Evolutionary conservation across 2,113 vertebrate genomes (phyloP), one percentile per base, ranked within the genome.

Genomic region (Anarrhichthys ocellatus): DNA sequence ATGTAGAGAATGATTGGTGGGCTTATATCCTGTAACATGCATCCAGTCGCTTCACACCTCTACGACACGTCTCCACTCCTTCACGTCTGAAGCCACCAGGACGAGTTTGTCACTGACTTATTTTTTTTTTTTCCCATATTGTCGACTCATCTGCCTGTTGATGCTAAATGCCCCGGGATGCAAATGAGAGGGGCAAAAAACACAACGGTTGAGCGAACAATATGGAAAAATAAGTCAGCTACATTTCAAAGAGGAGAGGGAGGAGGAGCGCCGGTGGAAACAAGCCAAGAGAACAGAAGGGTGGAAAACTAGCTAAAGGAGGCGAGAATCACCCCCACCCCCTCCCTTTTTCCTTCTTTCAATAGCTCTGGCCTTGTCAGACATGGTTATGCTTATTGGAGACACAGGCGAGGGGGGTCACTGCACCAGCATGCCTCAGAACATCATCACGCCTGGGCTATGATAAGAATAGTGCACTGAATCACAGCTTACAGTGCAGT

Each of bases 311-410:
- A 88, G 84, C 86, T 80, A 50, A 90, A 72, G 77, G 88, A 88
- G 87, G 88, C 42, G 13, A 87, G 82, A 87, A 79, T 52, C 61
- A 40, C 48, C 36, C 69, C 70, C 58, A 10, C 18, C 17, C 48
- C 46, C 32, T 4, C 9, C 54, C 14, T 13, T 5, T 2, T 46
- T 72, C 40, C 62, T 75, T 86, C 89, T 86, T 87, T 89, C 88
- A 81, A 84, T 81, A 78, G 91, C 82, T 86, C 87, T 87, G 88
- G 87, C 88, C 91, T 87, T 93, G 93, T 94, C 93, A 93, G 88
- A 91, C 90, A 82, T 83, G 82, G 90, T 94, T 93, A 93, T 90
- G 90, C 87, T 90, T 85, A 92, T 85, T 87, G 87, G 82, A 88
- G 84, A 87, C 78, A 82, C 70, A 76, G 86, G 88, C 68, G 66